A percentile compares a stretch with the other conserved stretches of the same genome.
These are phyloP conservation scores for Petrocephalus sullivani DNA, from an alignment of 2,797 vertebrate genomes.

Conservation along the genomic window DNA sequence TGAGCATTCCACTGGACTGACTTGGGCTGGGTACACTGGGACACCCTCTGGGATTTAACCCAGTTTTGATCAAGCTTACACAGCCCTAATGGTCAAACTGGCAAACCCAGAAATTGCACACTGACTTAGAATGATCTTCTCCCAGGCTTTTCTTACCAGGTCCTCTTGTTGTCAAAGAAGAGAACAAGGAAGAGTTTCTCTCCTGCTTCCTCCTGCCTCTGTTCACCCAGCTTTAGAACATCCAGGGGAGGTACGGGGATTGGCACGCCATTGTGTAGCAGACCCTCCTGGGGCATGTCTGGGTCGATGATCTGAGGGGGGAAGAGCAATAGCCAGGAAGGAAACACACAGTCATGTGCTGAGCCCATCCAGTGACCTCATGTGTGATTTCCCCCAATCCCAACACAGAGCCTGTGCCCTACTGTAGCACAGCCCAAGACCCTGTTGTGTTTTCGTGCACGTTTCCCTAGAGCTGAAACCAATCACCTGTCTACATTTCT, in stretches of 20 bases:
- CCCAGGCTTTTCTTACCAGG: constrained; percentile 73
- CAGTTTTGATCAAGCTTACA: not conserved
- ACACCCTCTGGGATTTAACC: not conserved
- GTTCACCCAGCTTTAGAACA: constrained; percentile 83
- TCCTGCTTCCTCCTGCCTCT: constrained; percentile 79
- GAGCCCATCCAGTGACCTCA: not conserved
- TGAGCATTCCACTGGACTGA: not conserved
- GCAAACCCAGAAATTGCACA: not conserved
- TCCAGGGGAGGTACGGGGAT: constrained; percentile 93
- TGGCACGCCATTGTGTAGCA: constrained; percentile 93
- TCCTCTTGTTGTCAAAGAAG: constrained; percentile 98
- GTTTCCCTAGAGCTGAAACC: not conserved
- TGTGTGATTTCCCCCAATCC: not conserved
- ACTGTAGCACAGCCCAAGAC: not conserved
- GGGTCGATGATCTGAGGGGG: constrained; percentile 85
- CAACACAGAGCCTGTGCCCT: not conserved
- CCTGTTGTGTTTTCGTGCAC: not conserved
- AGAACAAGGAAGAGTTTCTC: constrained; percentile 93
- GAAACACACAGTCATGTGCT: not conserved
- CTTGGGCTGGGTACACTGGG: not conserved
- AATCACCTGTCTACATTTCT: not conserved
- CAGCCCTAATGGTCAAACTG: not conserved
- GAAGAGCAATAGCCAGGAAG: not conserved
- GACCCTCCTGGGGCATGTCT: constrained; percentile 89
- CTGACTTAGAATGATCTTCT: not conserved